Conservation (phyloP, 2,888 invertebrate genomes). For the Himalopsyche anomala region DNA sequence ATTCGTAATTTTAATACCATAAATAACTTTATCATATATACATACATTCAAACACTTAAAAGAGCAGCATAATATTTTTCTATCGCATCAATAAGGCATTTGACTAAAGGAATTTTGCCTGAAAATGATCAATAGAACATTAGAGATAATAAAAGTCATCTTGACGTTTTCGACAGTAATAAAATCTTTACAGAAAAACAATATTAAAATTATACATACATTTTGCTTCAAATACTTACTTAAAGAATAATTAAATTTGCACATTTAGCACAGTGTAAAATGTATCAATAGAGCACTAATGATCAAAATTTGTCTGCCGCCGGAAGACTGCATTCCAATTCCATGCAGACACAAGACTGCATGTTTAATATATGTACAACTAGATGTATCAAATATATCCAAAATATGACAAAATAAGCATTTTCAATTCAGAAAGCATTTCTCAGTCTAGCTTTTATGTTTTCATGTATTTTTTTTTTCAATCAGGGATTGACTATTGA, state of each 20-base stretch:
- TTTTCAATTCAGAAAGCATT: too few species aligned
- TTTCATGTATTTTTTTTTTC: too few species aligned
- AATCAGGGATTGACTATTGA: too few species aligned
- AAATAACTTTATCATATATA: conserved; percentile 55
- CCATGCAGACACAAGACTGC: not conserved
- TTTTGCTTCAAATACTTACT: conserved; percentile 23
- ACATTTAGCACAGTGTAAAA: conserved; percentile 32
- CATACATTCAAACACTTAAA: conserved; percentile 45
- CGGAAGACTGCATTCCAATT: not conserved
- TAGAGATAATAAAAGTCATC: conserved; percentile 26
- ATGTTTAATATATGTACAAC: conserved; percentile 45
- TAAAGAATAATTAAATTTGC: conserved; percentile 9
- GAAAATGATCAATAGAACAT: conserved; percentile 52
- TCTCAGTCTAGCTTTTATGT: too few species aligned
- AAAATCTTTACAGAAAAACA: conserved; percentile 52
- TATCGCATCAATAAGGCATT: conserved; percentile 56
- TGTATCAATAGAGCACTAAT: conserved; percentile 29
- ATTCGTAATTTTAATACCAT: conserved; percentile 52
- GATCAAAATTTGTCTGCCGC: not conserved
- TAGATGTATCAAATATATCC: conserved; percentile 34
- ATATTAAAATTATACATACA: conserved; percentile 44
- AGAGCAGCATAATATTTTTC: conserved; percentile 45
- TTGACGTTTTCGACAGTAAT: conserved; percentile 48
- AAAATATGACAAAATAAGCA: too few species aligned
- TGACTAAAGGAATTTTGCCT: conserved; percentile 57